These are phyloP conservation scores for Hippolais icterina DNA, from an alignment of 2,113 vertebrate genomes.

Conservation along the genomic window DNA sequence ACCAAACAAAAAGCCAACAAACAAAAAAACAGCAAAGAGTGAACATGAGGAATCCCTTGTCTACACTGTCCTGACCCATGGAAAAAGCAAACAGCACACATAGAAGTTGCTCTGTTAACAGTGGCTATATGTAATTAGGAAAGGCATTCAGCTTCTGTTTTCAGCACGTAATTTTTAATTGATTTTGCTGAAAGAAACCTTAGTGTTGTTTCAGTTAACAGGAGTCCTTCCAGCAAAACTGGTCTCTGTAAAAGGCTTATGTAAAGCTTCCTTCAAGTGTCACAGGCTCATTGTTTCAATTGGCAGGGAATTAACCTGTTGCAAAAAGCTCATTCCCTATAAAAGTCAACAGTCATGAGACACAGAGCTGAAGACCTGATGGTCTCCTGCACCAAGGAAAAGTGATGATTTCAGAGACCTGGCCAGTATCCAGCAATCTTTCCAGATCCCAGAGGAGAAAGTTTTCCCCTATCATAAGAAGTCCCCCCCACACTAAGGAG, in stretches of 20 bases:
- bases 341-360: neutral
- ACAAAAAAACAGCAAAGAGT: neutral
- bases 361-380: neutral
- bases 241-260: neutral
- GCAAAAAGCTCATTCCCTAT: neutral
- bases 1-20: neutral
- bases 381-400: neutral
- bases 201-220: neutral
- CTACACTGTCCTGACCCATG: neutral
- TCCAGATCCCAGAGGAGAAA: neutral
- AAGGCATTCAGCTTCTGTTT: constrained; percentile 15
- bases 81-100: neutral
- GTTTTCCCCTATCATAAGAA: neutral
- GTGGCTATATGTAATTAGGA: constrained; percentile 1
- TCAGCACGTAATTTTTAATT: neutral
- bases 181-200: constrained; percentile 41
- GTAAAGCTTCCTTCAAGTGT: constrained; percentile 12
- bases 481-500: neutral
- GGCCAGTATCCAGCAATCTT: neutral
- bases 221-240: constrained; percentile 30
- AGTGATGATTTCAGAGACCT: neutral
- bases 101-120: neutral
- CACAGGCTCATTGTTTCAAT: neutral
- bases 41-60: neutral
- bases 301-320: constrained; percentile 10